phyloP scores from a whole-genome alignment of 2,113 vertebrate species.

The Rhadina sibilatrix region DNA sequence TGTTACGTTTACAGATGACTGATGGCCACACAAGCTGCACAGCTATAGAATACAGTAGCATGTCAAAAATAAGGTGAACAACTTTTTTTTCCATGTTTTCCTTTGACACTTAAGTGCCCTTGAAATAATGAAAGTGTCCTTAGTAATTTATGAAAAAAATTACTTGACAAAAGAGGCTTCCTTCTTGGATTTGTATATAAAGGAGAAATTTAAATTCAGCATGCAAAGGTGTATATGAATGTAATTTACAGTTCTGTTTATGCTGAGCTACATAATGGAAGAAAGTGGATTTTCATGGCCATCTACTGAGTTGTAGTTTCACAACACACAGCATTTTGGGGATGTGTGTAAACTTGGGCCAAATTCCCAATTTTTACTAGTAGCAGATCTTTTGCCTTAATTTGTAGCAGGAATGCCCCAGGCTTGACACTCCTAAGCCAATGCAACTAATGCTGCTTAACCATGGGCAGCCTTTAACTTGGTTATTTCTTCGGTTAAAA shows the following conservation, averaged over 20 bases:
- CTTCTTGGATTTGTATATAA: background rate
- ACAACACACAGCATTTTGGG: accelerated
- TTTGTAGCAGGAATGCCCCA: background rate
- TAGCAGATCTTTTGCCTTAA: background rate
- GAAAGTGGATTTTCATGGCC: background rate
- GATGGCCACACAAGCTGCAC: slow-evolving; percentile 92
- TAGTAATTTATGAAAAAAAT: background rate
- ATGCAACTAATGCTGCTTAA: background rate
- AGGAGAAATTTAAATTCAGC: background rate
- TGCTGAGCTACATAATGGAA: background rate
- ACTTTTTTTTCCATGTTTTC: background rate
- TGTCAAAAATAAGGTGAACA: slow-evolving; percentile 93
- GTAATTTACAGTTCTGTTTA: background rate
- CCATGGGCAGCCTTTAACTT: background rate
- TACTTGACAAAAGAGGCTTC: background rate
- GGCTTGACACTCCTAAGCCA: background rate
- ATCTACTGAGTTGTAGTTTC: background rate
- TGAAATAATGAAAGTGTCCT: background rate
- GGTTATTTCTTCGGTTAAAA: background rate
- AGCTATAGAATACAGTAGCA: slow-evolving; percentile 86
- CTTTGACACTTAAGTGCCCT: background rate
- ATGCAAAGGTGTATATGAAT: background rate
- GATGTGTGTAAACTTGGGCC: background rate
- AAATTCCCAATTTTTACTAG: background rate
- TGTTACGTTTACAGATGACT: slow-evolving; percentile 96